Conservation (phyloP, 2,888 invertebrate species). For the Morinoia aosen region DNA sequence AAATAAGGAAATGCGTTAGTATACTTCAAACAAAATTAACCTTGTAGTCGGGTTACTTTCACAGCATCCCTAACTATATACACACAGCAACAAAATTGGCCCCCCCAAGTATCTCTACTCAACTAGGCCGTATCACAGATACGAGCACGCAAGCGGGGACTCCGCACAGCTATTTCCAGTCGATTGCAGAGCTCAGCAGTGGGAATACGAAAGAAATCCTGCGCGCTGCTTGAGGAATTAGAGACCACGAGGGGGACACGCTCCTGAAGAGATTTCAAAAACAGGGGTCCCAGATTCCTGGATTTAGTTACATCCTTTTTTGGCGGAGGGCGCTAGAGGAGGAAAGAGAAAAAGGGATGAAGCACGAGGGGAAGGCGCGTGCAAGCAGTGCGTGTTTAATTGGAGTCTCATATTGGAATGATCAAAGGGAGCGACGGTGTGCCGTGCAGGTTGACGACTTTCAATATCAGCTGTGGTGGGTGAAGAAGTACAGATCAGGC, state of each 20-base stretch:
- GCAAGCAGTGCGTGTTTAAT: slow-evolving; percentile 31
- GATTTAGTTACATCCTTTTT: slow-evolving; percentile 34
- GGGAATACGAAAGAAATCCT: neutral
- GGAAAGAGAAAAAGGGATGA: neutral
- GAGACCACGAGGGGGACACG: slow-evolving; percentile 21
- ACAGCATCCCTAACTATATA: no score
- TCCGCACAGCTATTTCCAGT: neutral
- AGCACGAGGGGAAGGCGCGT: neutral
- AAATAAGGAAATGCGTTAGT: no score
- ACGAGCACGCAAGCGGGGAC: neutral
- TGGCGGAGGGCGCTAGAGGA: neutral
- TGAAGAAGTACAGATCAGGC: no score
- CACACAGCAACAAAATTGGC: neutral
- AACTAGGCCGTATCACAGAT: neutral
- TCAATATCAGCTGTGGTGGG: neutral
- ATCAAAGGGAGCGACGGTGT: slow-evolving; percentile 9
- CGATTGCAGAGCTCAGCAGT: neutral
- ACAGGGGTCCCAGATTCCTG: slow-evolving; percentile 7
- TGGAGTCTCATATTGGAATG: slow-evolving; percentile 44
- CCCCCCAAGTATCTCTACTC: neutral
- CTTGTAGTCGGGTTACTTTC: no score
- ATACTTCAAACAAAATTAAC: no score
- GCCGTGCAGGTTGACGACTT: neutral
- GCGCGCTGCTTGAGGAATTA: slow-evolving; percentile 1
- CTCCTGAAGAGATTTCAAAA: slow-evolving; percentile 5